phyloP scores from a whole-genome alignment of 23 tunicate genomes.

The Halocynthia roretzi region DNA sequence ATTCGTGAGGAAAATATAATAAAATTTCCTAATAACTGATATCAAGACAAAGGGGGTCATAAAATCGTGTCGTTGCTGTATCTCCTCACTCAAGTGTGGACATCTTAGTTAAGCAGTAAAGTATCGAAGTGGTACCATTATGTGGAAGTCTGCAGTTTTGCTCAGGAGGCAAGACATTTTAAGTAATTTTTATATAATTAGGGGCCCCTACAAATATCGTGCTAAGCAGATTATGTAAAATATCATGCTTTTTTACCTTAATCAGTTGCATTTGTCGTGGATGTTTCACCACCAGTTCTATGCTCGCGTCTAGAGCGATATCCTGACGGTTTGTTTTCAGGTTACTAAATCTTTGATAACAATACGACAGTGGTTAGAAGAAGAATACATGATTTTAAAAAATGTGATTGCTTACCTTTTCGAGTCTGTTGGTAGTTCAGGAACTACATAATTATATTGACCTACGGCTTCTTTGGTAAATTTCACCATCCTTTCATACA shows the following conservation, averaged over 20 bases:
- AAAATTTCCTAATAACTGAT: too few relatives aligned
- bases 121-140: too few relatives aligned
- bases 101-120: too few relatives aligned
- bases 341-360: neutral
- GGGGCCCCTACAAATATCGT: neutral
- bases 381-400: neutral
- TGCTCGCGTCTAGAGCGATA: slow-evolving; percentile 10
- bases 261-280: slow-evolving; percentile 14
- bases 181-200: neutral
- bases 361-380: too few relatives aligned
- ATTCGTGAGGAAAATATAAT: too few relatives aligned
- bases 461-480: slow-evolving; percentile 72
- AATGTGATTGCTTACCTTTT: neutral
- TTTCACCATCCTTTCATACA: slow-evolving; percentile 41
- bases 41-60: too few relatives aligned
- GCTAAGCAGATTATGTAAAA: neutral
- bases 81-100: too few relatives aligned
- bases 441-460: slow-evolving; percentile 64
- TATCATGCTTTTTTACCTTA: neutral
- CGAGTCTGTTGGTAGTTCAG: neutral
- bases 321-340: neutral
- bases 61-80: too few relatives aligned
- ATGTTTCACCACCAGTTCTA: slow-evolving; percentile 22
- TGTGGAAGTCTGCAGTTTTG: neutral
- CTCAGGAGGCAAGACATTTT: neutral